Base-by-base conservation (phyloP, 2,888 invertebrate genomes). In the Drosophila paramelanica region DNA sequence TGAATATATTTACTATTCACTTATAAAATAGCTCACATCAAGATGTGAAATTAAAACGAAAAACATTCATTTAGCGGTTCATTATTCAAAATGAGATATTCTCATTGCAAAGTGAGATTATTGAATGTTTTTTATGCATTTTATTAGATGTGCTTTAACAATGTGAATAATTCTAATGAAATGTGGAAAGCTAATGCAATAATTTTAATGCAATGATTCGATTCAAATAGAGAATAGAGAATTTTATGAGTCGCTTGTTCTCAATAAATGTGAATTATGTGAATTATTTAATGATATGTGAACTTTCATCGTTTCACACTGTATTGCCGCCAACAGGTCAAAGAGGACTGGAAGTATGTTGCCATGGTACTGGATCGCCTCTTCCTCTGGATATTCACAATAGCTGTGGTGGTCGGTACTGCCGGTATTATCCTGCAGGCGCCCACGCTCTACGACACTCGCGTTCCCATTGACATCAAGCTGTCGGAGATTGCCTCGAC, bases 341-440 rank as follows among this genome's bases (percentile, higher is more conserved):
- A 97, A 93, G 98, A 98, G 94, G 98, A 99, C 94, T 99, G 99
- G 99, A 99, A 99, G 93, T 99, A 98, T 93, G 98, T 99, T 83
- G 98, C 98, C 74, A 98, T 98, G 97, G 98, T 99, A 79, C 94
- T 99, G 92, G 99, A 99, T 93, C 95, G 99, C 74, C 94, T 99
- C 90, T 99, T 99, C 93, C 95, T 99, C 89, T 98, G 98, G 97
- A 98, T 99, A 92, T 99, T 99, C 94, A 98, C 98, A 83, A 94
- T 98, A 91, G 98, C 98, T 52, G 98, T 98, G 90, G 94, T 98
- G 75, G 97, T 98, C 77, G 98, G 98, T 46, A 98, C 97, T 56
- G 97, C 97, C 31, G 97, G 97, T 58, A 98, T 98, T 92, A 98
- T 98, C 90, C 94, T 98, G 81, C 98, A 98, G 93, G 98, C 98